Evolutionary conservation across 2,113 vertebrate genomes (phyloP), one percentile per base, ranked within the genome.

Genomic region (Podiceps cristatus): DNA sequence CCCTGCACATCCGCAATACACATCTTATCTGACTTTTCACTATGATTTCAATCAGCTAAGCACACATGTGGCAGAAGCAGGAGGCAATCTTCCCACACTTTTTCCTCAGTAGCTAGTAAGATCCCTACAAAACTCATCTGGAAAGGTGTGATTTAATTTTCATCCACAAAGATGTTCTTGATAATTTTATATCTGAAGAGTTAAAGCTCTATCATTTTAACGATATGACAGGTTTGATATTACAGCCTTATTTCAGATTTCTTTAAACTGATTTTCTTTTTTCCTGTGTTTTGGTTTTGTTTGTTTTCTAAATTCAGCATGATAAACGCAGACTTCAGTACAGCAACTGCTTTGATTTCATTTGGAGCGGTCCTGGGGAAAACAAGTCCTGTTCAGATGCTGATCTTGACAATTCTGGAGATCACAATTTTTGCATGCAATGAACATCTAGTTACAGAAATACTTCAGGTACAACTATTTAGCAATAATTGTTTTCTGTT

Each of bases 281-380:
- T 77, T 20, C 9, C 3, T 85, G 7, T 25, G 22, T 56, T 89
- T 88, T 90, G 4, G 2, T 87, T 56, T 84, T 71, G 18, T 75
- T 89, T 3, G 0, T 87, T 81, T 62, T 18, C 42, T n/a, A 68
- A 52, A 13, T 68, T 80, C 72, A 99, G 99, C 66, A 99, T 99
- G 96, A 99, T 99, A 95, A 99, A 99, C 25, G 99, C 99, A 87
- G 99, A 99, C 98, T 99, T 99, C 97, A 99, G 99, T 88, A 99
- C 99, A 69, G 99, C 99, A 28, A 98, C 99, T 0, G 99, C 99
- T 83, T 97, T 99, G 94, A 99, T 99, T 96, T 99, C 99, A 10
- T 99, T 99, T 47, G 99, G 99, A 71, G 99, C 99, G 1, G 97
- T 99, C 60, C 96, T 99, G 96, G 99, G 99, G 33, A 99, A 99